Conservation (phyloP, 2,888 invertebrate species). For the Tyria jacobaeae region DNA sequence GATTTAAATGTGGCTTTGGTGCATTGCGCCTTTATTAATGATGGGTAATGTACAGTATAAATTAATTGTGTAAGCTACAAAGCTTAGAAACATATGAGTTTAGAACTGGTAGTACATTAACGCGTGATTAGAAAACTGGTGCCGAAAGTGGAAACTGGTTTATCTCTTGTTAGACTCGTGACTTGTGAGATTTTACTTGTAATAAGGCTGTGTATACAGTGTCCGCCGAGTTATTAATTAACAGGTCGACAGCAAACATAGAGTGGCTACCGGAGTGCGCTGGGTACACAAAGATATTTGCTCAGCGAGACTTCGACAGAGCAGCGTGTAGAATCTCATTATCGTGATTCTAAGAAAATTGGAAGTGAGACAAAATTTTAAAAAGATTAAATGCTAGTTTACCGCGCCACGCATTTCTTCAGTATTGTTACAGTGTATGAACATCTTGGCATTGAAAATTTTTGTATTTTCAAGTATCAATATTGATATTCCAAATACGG, state of each 20-base stretch:
- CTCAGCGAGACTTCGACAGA: slow-evolving; percentile 72
- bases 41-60: slow-evolving; percentile 56
- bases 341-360: slow-evolving; percentile 81
- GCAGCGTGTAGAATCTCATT: slow-evolving; percentile 83
- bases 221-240: slow-evolving; percentile 85
- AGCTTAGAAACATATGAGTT: slow-evolving; percentile 43
- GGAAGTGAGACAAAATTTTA: slow-evolving; percentile 82
- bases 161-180: slow-evolving; percentile 77
- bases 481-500: slow-evolving; percentile 24
- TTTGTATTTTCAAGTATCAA: slow-evolving; percentile 27
- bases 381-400: slow-evolving; percentile 74
- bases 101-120: slow-evolving; percentile 48
- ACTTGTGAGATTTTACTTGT: slow-evolving; percentile 86
- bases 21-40: slow-evolving; percentile 73
- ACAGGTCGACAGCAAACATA: slow-evolving; percentile 86
- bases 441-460: slow-evolving; percentile 41
- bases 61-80: slow-evolving; percentile 38
- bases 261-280: slow-evolving; percentile 83
- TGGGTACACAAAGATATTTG: slow-evolving; percentile 79
- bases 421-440: slow-evolving; percentile 46
- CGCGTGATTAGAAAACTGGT: slow-evolving; percentile 77
- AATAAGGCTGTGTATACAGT: slow-evolving; percentile 86
- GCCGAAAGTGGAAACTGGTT: slow-evolving; percentile 75
- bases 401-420: slow-evolving; percentile 57
- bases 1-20: slow-evolving; percentile 71